Evolutionary conservation across 1,140 invertebrate genomes (phyloP).

Genomic region (Pectinophora gossypiella): DNA sequence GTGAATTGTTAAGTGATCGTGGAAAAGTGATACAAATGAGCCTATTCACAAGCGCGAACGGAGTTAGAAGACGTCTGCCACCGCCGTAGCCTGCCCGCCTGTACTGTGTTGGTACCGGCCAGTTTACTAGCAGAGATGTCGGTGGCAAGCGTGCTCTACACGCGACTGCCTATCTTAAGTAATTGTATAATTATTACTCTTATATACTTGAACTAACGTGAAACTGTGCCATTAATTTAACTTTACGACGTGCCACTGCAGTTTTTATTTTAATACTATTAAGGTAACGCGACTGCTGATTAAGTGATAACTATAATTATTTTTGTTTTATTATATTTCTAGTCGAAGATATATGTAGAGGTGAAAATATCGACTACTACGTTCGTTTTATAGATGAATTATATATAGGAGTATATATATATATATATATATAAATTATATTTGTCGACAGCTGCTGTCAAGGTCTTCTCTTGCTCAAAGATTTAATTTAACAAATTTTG

Average conservation of each 20-base stretch:
- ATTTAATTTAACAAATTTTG: slow-evolving; percentile 67
- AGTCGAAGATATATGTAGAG: slow-evolving; percentile 65
- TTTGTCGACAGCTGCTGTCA: slow-evolving; percentile 54
- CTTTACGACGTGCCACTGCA: slow-evolving; percentile 69
- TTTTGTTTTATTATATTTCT: slow-evolving; percentile 60
- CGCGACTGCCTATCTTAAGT: slow-evolving; percentile 4
- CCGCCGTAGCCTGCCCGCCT: not conserved
- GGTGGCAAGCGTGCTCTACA: slow-evolving; percentile 34
- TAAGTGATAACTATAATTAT: slow-evolving; percentile 63
- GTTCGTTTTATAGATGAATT: slow-evolving; percentile 26
- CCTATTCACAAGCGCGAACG: slow-evolving; percentile 18
- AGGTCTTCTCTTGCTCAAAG: slow-evolving; percentile 61
- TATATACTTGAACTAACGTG: slow-evolving; percentile 71
- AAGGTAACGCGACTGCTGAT: slow-evolving; percentile 68
- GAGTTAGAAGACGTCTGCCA: slow-evolving; percentile 13
- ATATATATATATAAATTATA: slow-evolving; percentile 18
- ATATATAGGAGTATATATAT: not conserved
- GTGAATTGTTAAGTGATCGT: slow-evolving; percentile 24
- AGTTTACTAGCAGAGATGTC: no score
- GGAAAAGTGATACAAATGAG: slow-evolving; percentile 21
- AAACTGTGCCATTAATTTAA: slow-evolving; percentile 74
- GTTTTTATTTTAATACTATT: slow-evolving; percentile 57
- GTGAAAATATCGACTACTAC: slow-evolving; percentile 48
- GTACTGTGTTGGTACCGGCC: no score
- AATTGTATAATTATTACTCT: slow-evolving; percentile 61